Percentiles rank a stretch among this genome's conserved stretches.
Conservation (phyloP, 2,113 vertebrate genomes). For the Lates calcarifer region DNA sequence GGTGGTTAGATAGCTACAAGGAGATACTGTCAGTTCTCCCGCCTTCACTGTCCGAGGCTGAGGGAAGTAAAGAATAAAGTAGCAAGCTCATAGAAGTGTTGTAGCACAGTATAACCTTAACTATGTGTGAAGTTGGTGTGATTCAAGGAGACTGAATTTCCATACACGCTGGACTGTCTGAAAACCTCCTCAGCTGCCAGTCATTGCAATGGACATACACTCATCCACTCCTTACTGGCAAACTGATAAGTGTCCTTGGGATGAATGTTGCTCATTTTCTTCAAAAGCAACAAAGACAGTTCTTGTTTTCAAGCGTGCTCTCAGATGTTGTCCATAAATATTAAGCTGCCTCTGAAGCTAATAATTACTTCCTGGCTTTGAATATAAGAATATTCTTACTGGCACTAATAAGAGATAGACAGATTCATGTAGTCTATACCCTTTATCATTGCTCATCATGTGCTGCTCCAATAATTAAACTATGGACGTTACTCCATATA, state of each 20-base stretch:
- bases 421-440: constrained; percentile 2
- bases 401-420: constrained; percentile 27
- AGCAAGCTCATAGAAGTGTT: constrained; percentile 32
- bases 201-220: background rate
- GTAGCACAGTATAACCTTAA: constrained; percentile 25
- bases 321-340: constrained; percentile 52
- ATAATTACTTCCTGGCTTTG: constrained; percentile 45
- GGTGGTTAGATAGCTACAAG: constrained; percentile 61
- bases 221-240: background rate
- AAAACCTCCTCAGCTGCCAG: constrained; percentile 18
- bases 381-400: constrained; percentile 10
- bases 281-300: constrained; percentile 10
- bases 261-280: background rate
- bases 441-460: constrained; percentile 31
- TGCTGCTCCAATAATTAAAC: constrained; percentile 53
- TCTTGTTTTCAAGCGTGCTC: constrained; percentile 23
- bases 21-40: constrained; percentile 61
- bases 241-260: background rate
- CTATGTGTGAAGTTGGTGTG: constrained; percentile 10
- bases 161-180: background rate
- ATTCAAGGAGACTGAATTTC: constrained; percentile 3
- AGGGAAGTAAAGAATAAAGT: constrained; percentile 58
- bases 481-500: constrained; percentile 17
- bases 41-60: constrained; percentile 43
- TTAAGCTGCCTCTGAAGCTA: constrained; percentile 32